A percentile compares a stretch with the other conserved stretches of the same genome.
Evolutionary conservation across 2,113 vertebrate species (phyloP).

Genomic region (crab-eating macaque (Macaca fascicularis)): T2T-MFA8v1.1 NC_088381.1:139574501-139575000

Average conservation of each 20-base stretch:
- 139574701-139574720: not conserved
- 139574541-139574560: not conserved
- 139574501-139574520: not conserved
- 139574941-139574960: not conserved
- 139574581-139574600: not conserved
- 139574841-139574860: not conserved
- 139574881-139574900: not conserved
- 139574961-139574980: not conserved
- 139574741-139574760: slow-evolving; percentile 13
- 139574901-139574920: not conserved
- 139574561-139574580: not conserved
- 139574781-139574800: not conserved
- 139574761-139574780: not conserved
- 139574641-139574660: not conserved
- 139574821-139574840: not conserved
- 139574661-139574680: not conserved
- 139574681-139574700: not conserved
- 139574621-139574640: not conserved
- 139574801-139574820: not conserved
- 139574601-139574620: not conserved
- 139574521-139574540: not conserved
- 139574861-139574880: slow-evolving; percentile 12
- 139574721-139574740: not conserved
- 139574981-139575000: not conserved
- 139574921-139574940: not conserved